A percentile compares a stretch with the other conserved stretches of the same genome.
phyloP scores from a whole-genome alignment of 2,888 invertebrate genomes.

The Habrosyne pyritoides region DNA sequence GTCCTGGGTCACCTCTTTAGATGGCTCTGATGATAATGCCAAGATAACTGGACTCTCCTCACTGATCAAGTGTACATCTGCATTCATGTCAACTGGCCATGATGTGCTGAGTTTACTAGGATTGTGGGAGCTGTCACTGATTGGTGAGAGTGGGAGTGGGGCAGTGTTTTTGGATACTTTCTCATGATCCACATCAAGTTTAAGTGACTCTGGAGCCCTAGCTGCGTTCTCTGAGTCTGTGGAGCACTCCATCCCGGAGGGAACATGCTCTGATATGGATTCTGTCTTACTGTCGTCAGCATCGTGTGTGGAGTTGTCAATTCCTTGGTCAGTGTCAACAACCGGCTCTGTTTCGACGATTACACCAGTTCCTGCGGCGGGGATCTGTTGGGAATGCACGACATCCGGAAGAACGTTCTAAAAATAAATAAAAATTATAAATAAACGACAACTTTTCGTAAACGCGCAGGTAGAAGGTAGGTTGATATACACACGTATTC shows the following conservation, averaged over 20 bases:
- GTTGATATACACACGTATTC: slow-evolving; percentile 19
- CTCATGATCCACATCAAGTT: slow-evolving; percentile 43
- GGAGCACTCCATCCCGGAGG: slow-evolving; percentile 66
- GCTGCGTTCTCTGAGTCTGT: slow-evolving; percentile 54
- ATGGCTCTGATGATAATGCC: slow-evolving; percentile 60
- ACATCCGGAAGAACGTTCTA: slow-evolving; percentile 82
- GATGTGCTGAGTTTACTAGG: slow-evolving; percentile 60
- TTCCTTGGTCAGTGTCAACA: slow-evolving; percentile 43
- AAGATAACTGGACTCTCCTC: slow-evolving; percentile 74
- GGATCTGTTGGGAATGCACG: slow-evolving; percentile 79
- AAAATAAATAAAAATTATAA: slow-evolving; percentile 77
- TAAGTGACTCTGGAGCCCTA: slow-evolving; percentile 43
- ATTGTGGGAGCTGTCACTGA: slow-evolving; percentile 54
- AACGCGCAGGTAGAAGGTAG: slow-evolving; percentile 20
- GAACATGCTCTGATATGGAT: slow-evolving; percentile 75
- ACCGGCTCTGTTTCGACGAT: slow-evolving; percentile 47
- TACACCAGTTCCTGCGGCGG: slow-evolving; percentile 55
- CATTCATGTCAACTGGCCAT: slow-evolving; percentile 63
- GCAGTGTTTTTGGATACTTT: slow-evolving; percentile 48
- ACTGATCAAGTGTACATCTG: slow-evolving; percentile 64
- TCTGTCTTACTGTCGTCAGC: slow-evolving; percentile 64
- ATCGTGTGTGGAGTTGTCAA: slow-evolving; percentile 36
- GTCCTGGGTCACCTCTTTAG: slow-evolving; percentile 53
- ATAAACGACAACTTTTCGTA: slow-evolving; percentile 41
- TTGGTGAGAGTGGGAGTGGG: slow-evolving; percentile 43